Evolutionary conservation across 2,113 vertebrate genomes (phyloP), one percentile per base, ranked within the genome.

Genomic region (Hassar affinis): DNA sequence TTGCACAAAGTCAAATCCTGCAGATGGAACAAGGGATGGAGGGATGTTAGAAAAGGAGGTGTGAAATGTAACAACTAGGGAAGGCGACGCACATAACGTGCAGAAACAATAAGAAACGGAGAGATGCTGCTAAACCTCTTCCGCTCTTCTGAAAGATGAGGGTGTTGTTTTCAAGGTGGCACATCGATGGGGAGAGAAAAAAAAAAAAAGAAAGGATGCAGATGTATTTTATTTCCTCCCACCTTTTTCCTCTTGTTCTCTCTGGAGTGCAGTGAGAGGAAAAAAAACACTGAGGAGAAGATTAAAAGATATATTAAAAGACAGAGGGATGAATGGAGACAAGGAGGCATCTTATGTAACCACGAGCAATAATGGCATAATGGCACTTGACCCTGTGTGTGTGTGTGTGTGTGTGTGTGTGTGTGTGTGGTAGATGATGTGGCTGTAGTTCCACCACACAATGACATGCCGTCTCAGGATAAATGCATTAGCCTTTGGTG

Each of bases 111-210:
- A 91, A 91, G 91, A 89, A 84, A 81, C 87, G 83, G 82, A 90
- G 88, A 88, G 27, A 38, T 59, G 59, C 47, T 51, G 38, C 85
- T 57, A 49, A 45, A 54, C 47, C 54, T 56, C 62, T 79, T 78
- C 30, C 25, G 64, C 82, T 76, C 11, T 88, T 88, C 85, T 82
- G 86, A 42, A 78, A 33, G 68, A 90, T 85, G 47, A 81, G 89
- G 89, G 89, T 91, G 90, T 91, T 93, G 88, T 92, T 92, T 93
- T 90, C 89, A 91, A 92, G 92, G 90, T 92, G 90, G 90, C 85
- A 90, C 79, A 83, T 86, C 86, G 88, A 89, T 8, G 49, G 52
- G 33, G 38, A 6, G 38, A 6, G n/a, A n/a, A n/a, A n/a, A n/a
- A n/a, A 4, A 4, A 49, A 47, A 69, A 72, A 72, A 90, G 85